Evolutionary conservation across 1,140 invertebrate species (phyloP).

Genomic region (Hermetia illucens): DNA sequence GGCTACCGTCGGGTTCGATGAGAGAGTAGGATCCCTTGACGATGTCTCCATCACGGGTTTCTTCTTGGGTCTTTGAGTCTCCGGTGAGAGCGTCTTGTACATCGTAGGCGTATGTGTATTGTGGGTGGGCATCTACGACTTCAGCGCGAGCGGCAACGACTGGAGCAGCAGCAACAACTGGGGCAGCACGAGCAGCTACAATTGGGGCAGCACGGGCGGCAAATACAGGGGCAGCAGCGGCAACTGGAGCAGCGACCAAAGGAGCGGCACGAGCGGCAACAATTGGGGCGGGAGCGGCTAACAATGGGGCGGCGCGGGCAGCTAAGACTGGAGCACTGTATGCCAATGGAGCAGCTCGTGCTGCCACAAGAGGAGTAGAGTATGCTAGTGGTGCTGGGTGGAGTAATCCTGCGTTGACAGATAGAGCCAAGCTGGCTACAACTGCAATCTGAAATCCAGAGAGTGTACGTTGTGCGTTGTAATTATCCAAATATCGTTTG

Average conservation of each 20-base stretch:
- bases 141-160: conserved; percentile 17
- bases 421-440: conserved; percentile 24
- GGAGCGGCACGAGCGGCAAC: conserved; percentile 10
- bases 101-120: conserved; percentile 39
- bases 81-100: conserved; percentile 39
- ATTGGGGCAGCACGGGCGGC: conserved; percentile 10
- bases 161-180: conserved; percentile 17
- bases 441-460: conserved; percentile 19
- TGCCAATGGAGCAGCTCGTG: conserved; percentile 11
- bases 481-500: too few relatives aligned
- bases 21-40: conserved; percentile 40
- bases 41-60: conserved; percentile 39
- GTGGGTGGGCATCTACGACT: conserved; percentile 35
- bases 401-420: conserved; percentile 18
- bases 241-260: conserved; percentile 27
- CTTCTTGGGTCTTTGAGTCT: conserved; percentile 40
- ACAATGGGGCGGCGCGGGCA: conserved; percentile 12
- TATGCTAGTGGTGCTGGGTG: conserved; percentile 10
- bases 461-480: too few relatives aligned
- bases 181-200: conserved; percentile 8
- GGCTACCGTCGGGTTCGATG: conserved; percentile 39
- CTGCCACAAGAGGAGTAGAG: conserved; percentile 7
- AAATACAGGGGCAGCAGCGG: conserved; percentile 10
- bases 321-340: conserved; percentile 10
- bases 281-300: conserved; percentile 10